Percentiles rank a stretch among this genome's conserved stretches.
Evolutionary conservation across 2,888 invertebrate genomes (phyloP).

Genomic region (Dicroscelio sp.): DNA sequence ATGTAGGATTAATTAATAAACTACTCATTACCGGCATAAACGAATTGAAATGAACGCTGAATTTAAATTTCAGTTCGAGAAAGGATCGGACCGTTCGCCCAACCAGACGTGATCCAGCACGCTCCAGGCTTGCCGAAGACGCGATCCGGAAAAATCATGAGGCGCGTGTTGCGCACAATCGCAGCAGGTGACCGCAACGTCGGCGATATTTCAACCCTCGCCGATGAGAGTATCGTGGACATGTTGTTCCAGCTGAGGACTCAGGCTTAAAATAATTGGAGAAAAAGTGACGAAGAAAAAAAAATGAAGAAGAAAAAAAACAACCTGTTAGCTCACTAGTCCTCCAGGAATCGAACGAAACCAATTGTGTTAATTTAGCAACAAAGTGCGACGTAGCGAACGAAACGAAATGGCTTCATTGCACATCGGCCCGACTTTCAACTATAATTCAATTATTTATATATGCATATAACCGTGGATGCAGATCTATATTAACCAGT

Average conservation of each 20-base stretch:
- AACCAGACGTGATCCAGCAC: constrained; percentile 98
- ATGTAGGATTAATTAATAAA: too few species aligned
- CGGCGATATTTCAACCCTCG: constrained; percentile 98
- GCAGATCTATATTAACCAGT: neutral
- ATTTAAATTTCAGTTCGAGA: constrained; percentile 93
- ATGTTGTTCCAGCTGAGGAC: constrained; percentile 95
- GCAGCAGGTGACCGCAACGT: constrained; percentile 97
- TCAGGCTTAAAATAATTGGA: constrained; percentile 76
- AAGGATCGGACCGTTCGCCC: constrained; percentile 98
- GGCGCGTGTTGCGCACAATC: constrained; percentile 98
- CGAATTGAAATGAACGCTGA: neutral
- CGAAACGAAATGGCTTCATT: constrained; percentile 63
- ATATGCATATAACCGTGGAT: neutral
- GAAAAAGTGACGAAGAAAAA: neutral
- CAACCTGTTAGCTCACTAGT: constrained; percentile 63
- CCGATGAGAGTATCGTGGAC: constrained; percentile 97
- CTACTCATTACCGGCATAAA: too few species aligned
- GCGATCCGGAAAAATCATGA: constrained; percentile 99
- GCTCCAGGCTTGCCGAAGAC: constrained; percentile 99
- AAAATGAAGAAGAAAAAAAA: neutral
- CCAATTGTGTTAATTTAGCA: constrained; percentile 60
- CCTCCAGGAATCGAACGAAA: constrained; percentile 62
- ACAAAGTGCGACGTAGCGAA: constrained; percentile 58
- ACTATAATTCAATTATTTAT: constrained; percentile 53
- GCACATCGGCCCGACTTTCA: constrained; percentile 68